Percentiles rank a stretch among this genome's conserved stretches.
Evolutionary conservation across 2,113 vertebrate species (phyloP).

Genomic region (Ifrita kowaldi): DNA sequence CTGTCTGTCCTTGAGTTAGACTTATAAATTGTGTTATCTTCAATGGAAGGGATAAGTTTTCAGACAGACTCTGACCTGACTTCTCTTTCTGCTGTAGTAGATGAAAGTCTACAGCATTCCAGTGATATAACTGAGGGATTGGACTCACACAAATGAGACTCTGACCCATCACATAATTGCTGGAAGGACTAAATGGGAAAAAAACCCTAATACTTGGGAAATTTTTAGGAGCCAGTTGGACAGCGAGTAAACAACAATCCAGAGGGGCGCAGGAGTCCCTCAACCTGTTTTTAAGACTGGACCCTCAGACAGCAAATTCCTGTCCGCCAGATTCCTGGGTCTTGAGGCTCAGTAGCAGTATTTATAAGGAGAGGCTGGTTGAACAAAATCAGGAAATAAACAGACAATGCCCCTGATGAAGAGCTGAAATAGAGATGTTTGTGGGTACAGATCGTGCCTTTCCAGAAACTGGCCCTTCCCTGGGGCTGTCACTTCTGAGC

Average conservation of each 20-base stretch:
- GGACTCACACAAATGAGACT: neutral
- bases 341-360: neutral
- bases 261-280: neutral
- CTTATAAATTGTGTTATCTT: neutral
- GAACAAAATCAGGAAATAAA: neutral
- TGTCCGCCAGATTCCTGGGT: neutral
- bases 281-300: neutral
- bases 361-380: neutral
- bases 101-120: neutral
- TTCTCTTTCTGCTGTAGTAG: neutral
- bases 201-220: rapidly evolving
- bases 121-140: neutral
- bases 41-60: neutral
- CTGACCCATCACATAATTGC: neutral
- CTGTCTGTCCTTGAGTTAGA: neutral
- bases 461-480: neutral
- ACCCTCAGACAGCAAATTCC: neutral
- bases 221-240: neutral
- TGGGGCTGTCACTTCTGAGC: neutral
- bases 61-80: neutral
- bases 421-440: neutral
- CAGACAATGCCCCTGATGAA: neutral
- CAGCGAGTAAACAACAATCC: neutral
- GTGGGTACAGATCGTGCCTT: neutral
- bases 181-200: neutral